A percentile compares a stretch with the other conserved stretches of the same genome.
Conservation (phyloP, 1,140 invertebrate genomes). For the Drosophila sechellia region DNA sequence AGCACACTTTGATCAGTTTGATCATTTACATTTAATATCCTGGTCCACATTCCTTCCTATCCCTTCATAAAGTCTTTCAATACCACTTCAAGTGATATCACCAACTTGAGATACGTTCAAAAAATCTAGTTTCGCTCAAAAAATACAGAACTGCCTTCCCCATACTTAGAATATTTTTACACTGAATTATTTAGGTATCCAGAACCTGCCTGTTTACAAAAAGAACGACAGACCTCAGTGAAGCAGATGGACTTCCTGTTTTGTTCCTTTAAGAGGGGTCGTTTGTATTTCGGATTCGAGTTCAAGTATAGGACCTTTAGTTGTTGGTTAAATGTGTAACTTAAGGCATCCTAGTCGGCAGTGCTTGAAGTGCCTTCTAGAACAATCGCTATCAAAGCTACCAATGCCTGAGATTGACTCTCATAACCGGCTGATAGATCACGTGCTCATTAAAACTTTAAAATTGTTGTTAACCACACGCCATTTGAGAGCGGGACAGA, state of each 20-base stretch:
- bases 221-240: background rate
- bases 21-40: background rate
- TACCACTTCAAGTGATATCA: background rate
- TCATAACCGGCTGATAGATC: conserved; percentile 4
- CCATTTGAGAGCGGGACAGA: background rate
- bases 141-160: background rate
- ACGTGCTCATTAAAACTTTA: conserved; percentile 1
- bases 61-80: background rate
- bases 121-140: background rate
- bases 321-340: background rate
- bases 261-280: conserved; percentile 26
- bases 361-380: conserved; percentile 1
- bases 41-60: background rate
- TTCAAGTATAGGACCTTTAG: background rate
- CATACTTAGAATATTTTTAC: background rate
- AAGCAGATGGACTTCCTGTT: conserved; percentile 24
- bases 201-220: conserved; percentile 13
- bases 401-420: background rate
- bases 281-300: conserved; percentile 29
- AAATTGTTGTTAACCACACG: conserved; percentile 36
- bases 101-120: conserved; percentile 15
- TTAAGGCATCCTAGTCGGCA: background rate
- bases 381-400: background rate
- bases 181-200: background rate
- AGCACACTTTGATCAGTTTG: conserved; percentile 12